Conservation (phyloP, 2,113 vertebrate species). For the Recurvirostra avosetta region DNA sequence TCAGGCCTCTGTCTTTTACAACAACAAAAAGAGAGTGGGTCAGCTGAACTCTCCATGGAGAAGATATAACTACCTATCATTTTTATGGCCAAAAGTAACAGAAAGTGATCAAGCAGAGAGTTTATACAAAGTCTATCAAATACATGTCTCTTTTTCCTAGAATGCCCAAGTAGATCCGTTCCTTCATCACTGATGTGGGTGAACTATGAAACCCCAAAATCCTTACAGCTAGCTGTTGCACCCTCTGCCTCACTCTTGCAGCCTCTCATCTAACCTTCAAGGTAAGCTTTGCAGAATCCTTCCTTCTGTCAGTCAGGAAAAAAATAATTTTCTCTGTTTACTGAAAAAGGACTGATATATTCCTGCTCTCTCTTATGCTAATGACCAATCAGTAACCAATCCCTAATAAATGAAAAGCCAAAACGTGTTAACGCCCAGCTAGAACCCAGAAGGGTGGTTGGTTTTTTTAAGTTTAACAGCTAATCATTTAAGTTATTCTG, state of each 20-base stretch:
- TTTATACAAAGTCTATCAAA: not conserved
- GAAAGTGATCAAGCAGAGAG: not conserved
- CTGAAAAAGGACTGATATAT: not conserved
- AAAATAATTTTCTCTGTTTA: not conserved
- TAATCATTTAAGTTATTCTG: not conserved
- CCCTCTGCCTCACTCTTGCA: not conserved
- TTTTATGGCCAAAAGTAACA: not conserved
- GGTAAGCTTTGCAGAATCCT: not conserved
- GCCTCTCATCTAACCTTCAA: not conserved
- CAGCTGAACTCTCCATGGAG: not conserved
- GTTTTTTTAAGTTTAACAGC: not conserved
- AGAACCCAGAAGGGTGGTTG: not conserved
- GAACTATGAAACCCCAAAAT: not conserved
- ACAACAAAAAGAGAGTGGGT: not conserved
- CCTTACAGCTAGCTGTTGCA: not conserved
- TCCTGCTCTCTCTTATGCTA: not conserved
- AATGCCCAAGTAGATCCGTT: not conserved
- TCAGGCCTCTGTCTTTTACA: not conserved
- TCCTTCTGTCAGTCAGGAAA: not conserved
- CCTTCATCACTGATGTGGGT: not conserved
- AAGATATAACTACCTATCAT: not conserved
- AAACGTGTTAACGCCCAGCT: accelerated
- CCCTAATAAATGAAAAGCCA: not conserved
- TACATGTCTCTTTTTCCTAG: not conserved
- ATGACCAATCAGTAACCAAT: not conserved